Conservation (phyloP, 2,113 vertebrate genomes). For the Hyperopisus bebe region DNA sequence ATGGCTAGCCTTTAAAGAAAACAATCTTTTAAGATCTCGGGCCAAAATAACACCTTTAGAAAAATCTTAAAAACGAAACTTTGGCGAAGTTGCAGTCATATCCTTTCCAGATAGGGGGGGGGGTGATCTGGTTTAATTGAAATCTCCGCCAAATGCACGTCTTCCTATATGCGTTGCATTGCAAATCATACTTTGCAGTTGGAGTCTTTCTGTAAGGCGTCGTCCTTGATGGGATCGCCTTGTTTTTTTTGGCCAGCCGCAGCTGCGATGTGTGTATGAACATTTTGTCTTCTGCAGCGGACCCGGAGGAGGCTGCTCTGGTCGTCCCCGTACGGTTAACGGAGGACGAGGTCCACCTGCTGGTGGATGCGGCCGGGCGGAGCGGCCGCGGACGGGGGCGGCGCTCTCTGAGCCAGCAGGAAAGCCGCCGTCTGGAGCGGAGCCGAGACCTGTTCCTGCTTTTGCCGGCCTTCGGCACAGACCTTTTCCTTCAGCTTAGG, state of each 20-base stretch:
- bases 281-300: conserved; percentile 31
- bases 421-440: conserved; percentile 19
- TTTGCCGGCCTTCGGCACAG: conserved; percentile 70
- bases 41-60: neutral
- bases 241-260: neutral
- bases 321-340: conserved; percentile 72
- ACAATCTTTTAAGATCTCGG: neutral
- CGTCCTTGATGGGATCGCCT: neutral
- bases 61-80: neutral
- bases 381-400: conserved; percentile 35
- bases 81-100: neutral
- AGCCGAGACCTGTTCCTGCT: conserved; percentile 61
- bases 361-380: conserved; percentile 32
- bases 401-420: conserved; percentile 41
- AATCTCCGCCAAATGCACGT: neutral
- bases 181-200: neutral
- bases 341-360: conserved; percentile 66
- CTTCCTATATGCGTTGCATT: neutral
- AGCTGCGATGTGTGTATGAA: neutral
- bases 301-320: conserved; percentile 57
- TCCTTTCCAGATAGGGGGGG: neutral
- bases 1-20: neutral
- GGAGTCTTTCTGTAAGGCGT: neutral
- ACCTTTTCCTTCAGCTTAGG: conserved; percentile 71
- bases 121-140: neutral